Evolutionary conservation across 2,888 invertebrate species (phyloP).

Genomic region (Agonopterix arenella): DNA sequence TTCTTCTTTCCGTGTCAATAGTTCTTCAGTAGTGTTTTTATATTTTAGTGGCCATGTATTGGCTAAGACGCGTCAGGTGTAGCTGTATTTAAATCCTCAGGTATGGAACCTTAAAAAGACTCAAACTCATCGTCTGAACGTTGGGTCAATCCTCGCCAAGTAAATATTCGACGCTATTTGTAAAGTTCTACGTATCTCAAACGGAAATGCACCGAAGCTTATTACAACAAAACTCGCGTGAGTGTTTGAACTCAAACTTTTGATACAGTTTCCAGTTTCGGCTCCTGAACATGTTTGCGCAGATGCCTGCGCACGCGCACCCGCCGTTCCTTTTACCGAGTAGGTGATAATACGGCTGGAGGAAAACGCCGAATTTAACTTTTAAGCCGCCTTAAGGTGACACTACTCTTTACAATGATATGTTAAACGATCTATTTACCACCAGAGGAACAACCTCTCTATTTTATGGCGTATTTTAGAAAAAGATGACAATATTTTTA

Average conservation of each 20-base stretch:
- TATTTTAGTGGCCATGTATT: no score
- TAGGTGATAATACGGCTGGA: slow-evolving; percentile 54
- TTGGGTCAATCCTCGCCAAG: no score
- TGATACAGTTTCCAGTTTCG: slow-evolving; percentile 43
- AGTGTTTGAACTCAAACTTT: slow-evolving; percentile 17
- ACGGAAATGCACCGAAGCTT: slow-evolving; percentile 7
- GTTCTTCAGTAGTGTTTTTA: no score
- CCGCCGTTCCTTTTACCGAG: slow-evolving; percentile 53
- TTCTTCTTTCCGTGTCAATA: no score
- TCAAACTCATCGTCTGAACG: no score
- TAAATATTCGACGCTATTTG: no score
- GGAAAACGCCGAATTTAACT: slow-evolving; percentile 56
- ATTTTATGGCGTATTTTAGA: not conserved
- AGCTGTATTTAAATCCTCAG: no score
- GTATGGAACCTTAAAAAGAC: no score
- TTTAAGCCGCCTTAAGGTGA: slow-evolving; percentile 42
- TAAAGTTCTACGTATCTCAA: not conserved
- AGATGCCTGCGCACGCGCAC: slow-evolving; percentile 45
- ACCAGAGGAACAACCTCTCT: not conserved
- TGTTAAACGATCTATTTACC: slow-evolving; percentile 9
- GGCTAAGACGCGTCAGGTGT: no score
- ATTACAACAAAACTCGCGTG: slow-evolving; percentile 12
- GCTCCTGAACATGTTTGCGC: slow-evolving; percentile 33
- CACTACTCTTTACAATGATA: slow-evolving; percentile 21
- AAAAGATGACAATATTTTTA: not conserved